Base-by-base conservation (phyloP, 2,113 vertebrate genomes). In the Austrofundulus limnaeus region DNA sequence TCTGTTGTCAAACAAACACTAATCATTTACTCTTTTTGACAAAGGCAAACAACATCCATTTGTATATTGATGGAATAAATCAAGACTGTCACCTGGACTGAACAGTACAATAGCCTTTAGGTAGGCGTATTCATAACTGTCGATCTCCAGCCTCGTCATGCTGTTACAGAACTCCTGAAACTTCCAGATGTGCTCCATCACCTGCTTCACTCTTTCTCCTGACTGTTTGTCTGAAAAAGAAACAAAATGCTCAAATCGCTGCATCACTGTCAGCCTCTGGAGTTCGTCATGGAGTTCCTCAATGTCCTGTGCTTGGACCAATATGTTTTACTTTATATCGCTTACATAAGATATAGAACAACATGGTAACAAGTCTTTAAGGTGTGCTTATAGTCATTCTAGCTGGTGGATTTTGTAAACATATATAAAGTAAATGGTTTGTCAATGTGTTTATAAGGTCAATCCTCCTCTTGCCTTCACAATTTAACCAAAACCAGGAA, bases 161-260 rank as follows among this genome's bases (percentile, higher is more conserved):
- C 95, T 96, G 93, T 99, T 98, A 77, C 97, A 99, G 90, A 99
- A 99, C 86, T 99, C 97, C 83, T 99, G 97, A 57, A 99, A 94
- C 88, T 99, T 98, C 97, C 97, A 99, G 83, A 99, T 98, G 77
- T 98, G 97, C 80, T 99, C 97, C 97, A 98, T 98, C 74, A 99
- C 97, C 88, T 96, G 94, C 82, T 96, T 99, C 83, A 98, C 94
- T 75, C 96, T 92, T 61, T 98, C 96, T 14, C 94, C 93, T 5
- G 96, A 97, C 65, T 97, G 91, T 86, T 98, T 99, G 86, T 98
- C 96, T 99, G 81, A 43, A 45, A 78, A 10, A 7, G 24, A 21
- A 70, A 53, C 23, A 49, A 25, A 47, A 52, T 1, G 7, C 0
- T n/a, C 12, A 63, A 14, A 66, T 75, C 60, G 2, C 37, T 21